Evolutionary conservation across 2,888 invertebrate species (phyloP).

Genomic region (Diadromus collaris): DNA sequence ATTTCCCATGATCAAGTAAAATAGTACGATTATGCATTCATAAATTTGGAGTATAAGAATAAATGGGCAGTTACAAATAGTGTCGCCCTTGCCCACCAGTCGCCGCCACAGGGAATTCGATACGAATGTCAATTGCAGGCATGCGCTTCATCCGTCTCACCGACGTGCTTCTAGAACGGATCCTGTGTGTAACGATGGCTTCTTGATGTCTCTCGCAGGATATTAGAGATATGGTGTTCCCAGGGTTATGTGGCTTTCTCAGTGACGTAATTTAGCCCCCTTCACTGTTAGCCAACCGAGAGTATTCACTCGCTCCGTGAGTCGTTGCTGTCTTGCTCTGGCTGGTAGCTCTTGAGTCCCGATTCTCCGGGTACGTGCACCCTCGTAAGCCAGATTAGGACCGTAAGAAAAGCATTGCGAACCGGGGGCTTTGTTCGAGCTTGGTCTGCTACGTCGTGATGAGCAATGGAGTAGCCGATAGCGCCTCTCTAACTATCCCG

Average conservation of each 20-base stretch:
- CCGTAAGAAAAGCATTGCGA: slow-evolving; percentile 74
- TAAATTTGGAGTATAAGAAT: not conserved
- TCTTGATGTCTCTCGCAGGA: slow-evolving; percentile 58
- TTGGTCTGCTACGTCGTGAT: slow-evolving; percentile 71
- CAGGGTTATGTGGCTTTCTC: slow-evolving; percentile 62
- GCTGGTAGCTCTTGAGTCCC: slow-evolving; percentile 19
- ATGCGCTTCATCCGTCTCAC: not conserved
- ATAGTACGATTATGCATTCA: not conserved
- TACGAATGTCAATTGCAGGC: not conserved
- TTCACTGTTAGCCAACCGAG: slow-evolving; percentile 45
- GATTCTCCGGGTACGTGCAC: slow-evolving; percentile 39
- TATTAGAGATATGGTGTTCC: slow-evolving; percentile 67
- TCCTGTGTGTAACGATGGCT: slow-evolving; percentile 8
- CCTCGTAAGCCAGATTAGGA: slow-evolving; percentile 73
- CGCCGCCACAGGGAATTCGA: slow-evolving; percentile 2
- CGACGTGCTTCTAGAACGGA: not conserved
- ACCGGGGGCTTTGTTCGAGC: slow-evolving; percentile 72
- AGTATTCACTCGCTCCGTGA: slow-evolving; percentile 31
- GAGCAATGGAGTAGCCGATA: slow-evolving; percentile 76
- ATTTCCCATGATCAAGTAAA: not conserved
- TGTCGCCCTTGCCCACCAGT: not conserved
- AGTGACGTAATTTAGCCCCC: slow-evolving; percentile 67
- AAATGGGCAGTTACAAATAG: slow-evolving; percentile 18
- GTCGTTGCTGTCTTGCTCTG: slow-evolving; percentile 41
- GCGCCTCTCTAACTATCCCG: slow-evolving; percentile 71